phyloP scores from a whole-genome alignment of 1,140 invertebrate species.

The Caligus rogercresseyi region DNA sequence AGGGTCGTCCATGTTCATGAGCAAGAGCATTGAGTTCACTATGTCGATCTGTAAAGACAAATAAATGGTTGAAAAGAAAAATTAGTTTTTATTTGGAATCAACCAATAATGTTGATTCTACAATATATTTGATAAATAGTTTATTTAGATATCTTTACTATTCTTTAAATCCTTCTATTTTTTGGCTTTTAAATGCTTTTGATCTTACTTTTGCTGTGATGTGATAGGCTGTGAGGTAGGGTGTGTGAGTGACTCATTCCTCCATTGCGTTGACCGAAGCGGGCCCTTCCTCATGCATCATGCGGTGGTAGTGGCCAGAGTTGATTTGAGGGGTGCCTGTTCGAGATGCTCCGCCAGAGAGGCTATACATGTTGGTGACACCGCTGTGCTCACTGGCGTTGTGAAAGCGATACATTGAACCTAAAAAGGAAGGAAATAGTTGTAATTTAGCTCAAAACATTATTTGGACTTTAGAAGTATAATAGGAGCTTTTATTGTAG shows the following conservation, averaged over 20 bases:
- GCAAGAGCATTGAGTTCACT: background rate
- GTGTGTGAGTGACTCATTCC: slow-evolving; percentile 14
- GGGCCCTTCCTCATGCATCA: background rate
- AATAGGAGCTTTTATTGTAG: no score
- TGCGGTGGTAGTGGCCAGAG: background rate
- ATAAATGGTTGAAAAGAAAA: no score
- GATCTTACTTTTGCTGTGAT: slow-evolving; percentile 7
- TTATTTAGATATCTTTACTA: no score
- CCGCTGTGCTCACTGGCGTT: slow-evolving; percentile 19
- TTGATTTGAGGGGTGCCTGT: background rate
- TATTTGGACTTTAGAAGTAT: no score
- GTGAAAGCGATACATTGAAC: slow-evolving; percentile 17
- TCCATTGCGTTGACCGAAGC: background rate
- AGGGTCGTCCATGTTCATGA: background rate
- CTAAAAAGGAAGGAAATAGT: slow-evolving; percentile 1
- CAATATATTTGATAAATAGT: no score
- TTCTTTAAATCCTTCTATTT: no score
- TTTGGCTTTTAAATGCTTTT: no score
- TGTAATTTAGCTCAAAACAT: no score
- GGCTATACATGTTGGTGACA: slow-evolving; percentile 20
- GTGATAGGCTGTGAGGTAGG: slow-evolving; percentile 16
- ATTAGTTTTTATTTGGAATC: no score
- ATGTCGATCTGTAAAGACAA: background rate
- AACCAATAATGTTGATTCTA: no score
- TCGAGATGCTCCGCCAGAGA: slow-evolving; percentile 8